Conservation (phyloP, 2,113 vertebrate genomes). For the Agelaius tricolor region DNA sequence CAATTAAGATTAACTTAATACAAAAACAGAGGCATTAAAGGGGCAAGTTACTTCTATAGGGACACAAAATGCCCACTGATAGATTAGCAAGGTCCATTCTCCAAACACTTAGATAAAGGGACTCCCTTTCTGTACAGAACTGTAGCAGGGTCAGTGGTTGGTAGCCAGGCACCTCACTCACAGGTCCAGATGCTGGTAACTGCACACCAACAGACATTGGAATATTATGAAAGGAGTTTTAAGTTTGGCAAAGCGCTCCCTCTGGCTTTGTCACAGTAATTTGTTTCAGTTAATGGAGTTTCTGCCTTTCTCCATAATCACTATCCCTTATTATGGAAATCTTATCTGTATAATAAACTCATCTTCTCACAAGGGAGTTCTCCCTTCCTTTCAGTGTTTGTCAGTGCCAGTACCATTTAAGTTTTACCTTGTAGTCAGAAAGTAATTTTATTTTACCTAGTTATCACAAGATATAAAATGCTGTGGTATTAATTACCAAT, state of each 20-base stretch:
- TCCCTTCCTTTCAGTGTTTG: conserved; percentile 35
- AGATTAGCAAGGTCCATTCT: not conserved
- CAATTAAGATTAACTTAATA: not conserved
- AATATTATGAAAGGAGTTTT: conserved; percentile 24
- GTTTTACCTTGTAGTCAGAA: conserved; percentile 8
- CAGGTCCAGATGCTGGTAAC: not conserved
- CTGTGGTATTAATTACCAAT: conserved; percentile 1
- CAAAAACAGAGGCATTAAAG: not conserved
- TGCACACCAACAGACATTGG: not conserved
- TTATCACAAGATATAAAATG: not conserved
- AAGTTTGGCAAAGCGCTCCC: conserved; percentile 59
- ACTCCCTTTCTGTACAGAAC: not conserved
- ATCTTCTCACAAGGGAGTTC: conserved; percentile 43
- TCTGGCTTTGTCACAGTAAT: conserved; percentile 59
- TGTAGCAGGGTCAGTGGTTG: not conserved
- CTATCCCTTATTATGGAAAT: conserved; percentile 62
- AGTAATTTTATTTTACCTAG: conserved; percentile 30
- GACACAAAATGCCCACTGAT: not conserved
- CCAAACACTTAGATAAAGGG: not conserved
- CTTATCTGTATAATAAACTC: conserved; percentile 67
- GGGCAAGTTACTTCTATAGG: not conserved
- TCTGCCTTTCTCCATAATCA: conserved; percentile 53
- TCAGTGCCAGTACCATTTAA: conserved; percentile 40
- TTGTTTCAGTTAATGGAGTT: conserved; percentile 65
- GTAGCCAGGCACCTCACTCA: not conserved